Evolutionary conservation across 2,888 invertebrate species (phyloP).

Genomic region (Rambutsinella grinnellia): DNA sequence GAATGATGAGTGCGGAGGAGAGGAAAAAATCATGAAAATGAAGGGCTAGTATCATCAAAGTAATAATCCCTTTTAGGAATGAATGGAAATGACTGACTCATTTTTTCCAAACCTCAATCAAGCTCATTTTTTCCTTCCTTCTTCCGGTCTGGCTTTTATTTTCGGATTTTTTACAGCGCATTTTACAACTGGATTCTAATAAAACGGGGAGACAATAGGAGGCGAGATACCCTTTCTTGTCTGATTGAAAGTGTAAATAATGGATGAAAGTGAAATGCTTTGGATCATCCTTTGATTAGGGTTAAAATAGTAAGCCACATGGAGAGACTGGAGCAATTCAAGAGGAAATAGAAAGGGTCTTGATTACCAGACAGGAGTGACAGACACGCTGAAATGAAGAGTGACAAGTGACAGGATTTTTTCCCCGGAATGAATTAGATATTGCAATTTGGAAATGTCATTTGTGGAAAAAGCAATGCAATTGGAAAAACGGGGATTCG

Average conservation of each 20-base stretch:
- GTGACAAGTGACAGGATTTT: constrained; percentile 42
- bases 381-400: constrained; percentile 49
- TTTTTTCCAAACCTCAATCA: constrained; percentile 43
- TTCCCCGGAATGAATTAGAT: constrained; percentile 1
- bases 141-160: constrained; percentile 36
- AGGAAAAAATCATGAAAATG: constrained; percentile 33
- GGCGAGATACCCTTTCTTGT: neutral
- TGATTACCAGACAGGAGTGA: constrained; percentile 25
- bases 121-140: constrained; percentile 50
- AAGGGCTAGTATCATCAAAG: constrained; percentile 3
- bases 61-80: constrained; percentile 18
- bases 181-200: neutral
- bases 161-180: neutral
- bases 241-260: constrained; percentile 33
- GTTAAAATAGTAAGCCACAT: constrained; percentile 1
- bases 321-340: neutral
- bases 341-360: neutral
- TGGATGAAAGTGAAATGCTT: neutral
- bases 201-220: neutral
- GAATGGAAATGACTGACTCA: constrained; percentile 43
- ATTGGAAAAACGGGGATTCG: too few species aligned
- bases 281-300: constrained; percentile 39
- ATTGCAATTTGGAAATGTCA: neutral
- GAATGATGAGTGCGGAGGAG: neutral
- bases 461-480: too few species aligned